Conservation (phyloP, 2,797 vertebrate species). For the Tauraco hartlaubi region DNA sequence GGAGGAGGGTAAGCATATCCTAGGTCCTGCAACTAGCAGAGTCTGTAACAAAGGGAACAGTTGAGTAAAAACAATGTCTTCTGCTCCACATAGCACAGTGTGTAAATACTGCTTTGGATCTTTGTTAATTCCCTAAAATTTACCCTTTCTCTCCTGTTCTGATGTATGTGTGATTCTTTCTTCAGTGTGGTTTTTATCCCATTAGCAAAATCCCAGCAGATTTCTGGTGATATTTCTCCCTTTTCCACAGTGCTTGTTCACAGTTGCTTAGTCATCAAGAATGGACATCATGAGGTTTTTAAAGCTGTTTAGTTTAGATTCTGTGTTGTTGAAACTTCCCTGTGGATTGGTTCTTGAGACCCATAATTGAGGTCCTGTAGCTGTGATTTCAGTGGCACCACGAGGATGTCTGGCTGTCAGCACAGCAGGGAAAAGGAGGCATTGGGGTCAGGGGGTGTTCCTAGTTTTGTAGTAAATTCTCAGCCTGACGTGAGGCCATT, state of each 20-base stretch:
- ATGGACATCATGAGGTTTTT: background rate
- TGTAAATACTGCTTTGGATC: background rate
- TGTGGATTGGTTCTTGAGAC: background rate
- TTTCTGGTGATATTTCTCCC: background rate
- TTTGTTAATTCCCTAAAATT: background rate
- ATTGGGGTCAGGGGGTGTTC: background rate
- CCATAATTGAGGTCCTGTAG: background rate
- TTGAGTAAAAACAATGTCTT: background rate
- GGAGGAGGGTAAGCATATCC: background rate
- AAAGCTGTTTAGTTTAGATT: background rate
- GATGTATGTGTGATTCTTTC: background rate
- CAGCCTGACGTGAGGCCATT: background rate
- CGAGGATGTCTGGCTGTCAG: background rate
- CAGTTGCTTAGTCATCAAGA: background rate
- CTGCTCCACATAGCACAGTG: background rate
- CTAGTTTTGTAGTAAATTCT: slow-evolving; percentile 17
- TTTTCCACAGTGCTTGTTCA: background rate
- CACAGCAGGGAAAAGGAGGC: background rate
- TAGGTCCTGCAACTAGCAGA: background rate
- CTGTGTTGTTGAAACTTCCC: background rate
- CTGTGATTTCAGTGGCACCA: background rate
- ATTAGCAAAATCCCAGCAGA: background rate
- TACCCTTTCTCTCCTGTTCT: background rate
- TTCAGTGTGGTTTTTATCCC: background rate
- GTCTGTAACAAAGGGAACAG: background rate